phyloP scores from a whole-genome alignment of 2,113 vertebrate genomes.

The Silurus meridionalis region DNA sequence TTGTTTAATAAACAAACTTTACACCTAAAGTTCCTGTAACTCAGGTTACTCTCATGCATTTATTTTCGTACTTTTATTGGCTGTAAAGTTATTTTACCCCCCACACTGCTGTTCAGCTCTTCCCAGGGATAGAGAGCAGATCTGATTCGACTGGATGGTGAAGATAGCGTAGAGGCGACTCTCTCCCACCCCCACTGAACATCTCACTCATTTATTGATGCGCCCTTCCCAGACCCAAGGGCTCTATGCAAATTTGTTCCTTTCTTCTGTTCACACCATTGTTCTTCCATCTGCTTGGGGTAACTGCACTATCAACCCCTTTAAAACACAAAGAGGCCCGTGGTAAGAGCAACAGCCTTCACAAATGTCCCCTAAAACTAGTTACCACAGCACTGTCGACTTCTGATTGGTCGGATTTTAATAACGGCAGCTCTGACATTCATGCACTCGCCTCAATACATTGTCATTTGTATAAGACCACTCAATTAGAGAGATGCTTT shows the following conservation, averaged over 20 bases:
- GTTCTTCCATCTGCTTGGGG: slow-evolving; percentile 56
- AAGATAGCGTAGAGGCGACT: not conserved
- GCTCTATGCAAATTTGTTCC: slow-evolving; percentile 47
- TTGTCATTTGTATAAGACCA: not conserved
- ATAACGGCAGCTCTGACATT: not conserved
- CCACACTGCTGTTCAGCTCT: not conserved
- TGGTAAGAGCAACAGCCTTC: slow-evolving; percentile 14
- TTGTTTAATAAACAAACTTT: not conserved
- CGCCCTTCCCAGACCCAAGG: slow-evolving; percentile 38
- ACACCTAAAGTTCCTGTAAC: not conserved
- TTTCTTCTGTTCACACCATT: slow-evolving; percentile 45
- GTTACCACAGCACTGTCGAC: not conserved
- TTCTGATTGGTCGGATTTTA: not conserved
- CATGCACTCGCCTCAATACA: not conserved
- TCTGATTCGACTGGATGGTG: slow-evolving; percentile 2
- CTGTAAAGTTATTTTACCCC: not conserved
- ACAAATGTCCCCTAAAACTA: slow-evolving; percentile 24
- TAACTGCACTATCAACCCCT: slow-evolving; percentile 18
- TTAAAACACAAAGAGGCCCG: slow-evolving; percentile 37
- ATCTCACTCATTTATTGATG: slow-evolving; percentile 20
- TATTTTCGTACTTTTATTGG: no score
- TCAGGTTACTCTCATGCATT: not conserved
- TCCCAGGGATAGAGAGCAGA: slow-evolving; percentile 37
- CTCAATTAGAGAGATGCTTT: not conserved
- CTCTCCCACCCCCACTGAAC: slow-evolving; percentile 29